Evolutionary conservation across 2,888 invertebrate genomes (phyloP).

Genomic region (Pheosia tremula): DNA sequence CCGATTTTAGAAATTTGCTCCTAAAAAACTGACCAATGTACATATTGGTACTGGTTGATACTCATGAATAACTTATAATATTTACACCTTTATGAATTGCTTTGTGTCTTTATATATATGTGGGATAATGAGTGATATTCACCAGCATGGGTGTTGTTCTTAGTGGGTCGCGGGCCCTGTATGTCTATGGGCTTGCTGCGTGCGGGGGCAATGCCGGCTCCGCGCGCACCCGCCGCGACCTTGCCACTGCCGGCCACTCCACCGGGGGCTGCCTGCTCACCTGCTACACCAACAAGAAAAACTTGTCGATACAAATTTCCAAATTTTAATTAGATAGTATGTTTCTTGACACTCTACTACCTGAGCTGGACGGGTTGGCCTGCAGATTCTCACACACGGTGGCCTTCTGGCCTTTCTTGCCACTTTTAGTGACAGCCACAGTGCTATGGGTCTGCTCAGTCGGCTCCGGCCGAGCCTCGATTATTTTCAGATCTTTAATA

Average conservation of each 20-base stretch:
- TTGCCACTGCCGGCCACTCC: constrained; percentile 22
- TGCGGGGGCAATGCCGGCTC: no score
- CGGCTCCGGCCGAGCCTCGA: constrained; percentile 84
- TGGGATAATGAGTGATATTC: neutral
- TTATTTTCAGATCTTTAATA: constrained; percentile 90
- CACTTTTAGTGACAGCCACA: constrained; percentile 61
- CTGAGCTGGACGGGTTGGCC: constrained; percentile 61
- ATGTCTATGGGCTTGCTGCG: constrained; percentile 76
- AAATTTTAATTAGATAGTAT: neutral
- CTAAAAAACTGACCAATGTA: no score
- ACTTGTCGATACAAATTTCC: neutral
- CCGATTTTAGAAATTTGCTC: no score
- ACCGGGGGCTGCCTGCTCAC: constrained; percentile 25
- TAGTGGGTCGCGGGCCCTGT: constrained; percentile 47
- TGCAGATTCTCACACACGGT: constrained; percentile 74
- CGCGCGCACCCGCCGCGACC: constrained; percentile 25
- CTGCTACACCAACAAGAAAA: constrained; percentile 19
- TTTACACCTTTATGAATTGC: no score
- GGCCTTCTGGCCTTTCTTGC: constrained; percentile 62
- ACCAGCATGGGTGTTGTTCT: constrained; percentile 54
- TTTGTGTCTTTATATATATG: no score
- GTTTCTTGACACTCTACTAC: constrained; percentile 21
- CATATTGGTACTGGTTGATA: no score
- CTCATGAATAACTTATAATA: no score
- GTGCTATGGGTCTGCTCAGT: constrained; percentile 69